Percentiles rank a stretch among this genome's conserved stretches.
phyloP scores from a whole-genome alignment of 2,113 vertebrate genomes.

The Lamprotornis superbus region DNA sequence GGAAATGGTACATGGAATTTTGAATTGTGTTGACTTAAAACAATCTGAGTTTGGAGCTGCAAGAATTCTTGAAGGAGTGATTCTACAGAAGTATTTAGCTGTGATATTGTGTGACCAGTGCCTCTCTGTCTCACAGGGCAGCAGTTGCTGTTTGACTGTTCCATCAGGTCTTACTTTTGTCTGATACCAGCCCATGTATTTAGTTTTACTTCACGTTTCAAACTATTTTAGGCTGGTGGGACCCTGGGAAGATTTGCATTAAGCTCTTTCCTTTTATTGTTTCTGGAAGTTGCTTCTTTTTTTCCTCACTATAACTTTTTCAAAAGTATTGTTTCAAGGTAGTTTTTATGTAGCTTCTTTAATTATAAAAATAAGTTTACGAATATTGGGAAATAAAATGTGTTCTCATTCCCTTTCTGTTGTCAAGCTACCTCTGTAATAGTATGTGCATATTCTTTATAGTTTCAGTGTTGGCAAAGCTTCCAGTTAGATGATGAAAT shows the following conservation, averaged over 20 bases:
- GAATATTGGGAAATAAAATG: not conserved
- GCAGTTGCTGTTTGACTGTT: not conserved
- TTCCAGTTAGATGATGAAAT: not conserved
- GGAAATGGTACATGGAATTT: too few relatives aligned
- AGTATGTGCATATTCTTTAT: not conserved
- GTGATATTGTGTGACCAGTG: rapidly evolving
- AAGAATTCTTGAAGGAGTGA: not conserved
- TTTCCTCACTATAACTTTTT: not conserved
- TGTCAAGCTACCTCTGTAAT: not conserved
- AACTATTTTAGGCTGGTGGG: not conserved
- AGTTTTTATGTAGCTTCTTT: not conserved
- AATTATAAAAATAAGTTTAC: not conserved
- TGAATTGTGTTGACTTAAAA: not conserved
- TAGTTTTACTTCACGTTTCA: not conserved
- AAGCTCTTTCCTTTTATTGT: not conserved
- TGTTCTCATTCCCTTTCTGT: not conserved
- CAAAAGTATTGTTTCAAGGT: not conserved
- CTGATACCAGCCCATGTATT: not conserved
- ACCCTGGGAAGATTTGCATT: not conserved
- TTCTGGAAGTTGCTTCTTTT: not conserved
- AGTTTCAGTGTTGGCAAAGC: not conserved
- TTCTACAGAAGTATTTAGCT: not conserved
- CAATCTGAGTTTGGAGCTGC: not conserved
- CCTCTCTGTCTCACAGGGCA: not conserved
- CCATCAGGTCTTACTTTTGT: not conserved